Evolutionary conservation across 2,888 invertebrate genomes (phyloP), one percentile per base, ranked within the genome.

Genomic region (Podotricha telesiphe): DNA sequence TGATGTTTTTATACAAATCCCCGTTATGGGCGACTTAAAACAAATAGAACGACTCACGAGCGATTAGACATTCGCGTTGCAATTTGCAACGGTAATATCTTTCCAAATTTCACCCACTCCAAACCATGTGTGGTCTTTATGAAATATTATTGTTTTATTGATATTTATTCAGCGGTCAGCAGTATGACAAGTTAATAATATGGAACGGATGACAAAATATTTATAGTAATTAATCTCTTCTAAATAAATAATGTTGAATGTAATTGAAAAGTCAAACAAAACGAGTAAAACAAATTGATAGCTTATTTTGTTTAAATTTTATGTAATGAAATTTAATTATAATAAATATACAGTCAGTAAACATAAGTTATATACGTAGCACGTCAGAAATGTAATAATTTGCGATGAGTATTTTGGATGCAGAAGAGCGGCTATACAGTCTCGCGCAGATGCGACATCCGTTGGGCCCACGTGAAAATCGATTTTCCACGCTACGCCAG

Each of bases 401-500:
- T 68, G 50, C 58, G 68, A 67, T 67, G 67, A 73, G 59, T 70
- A 67, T 70, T 73, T 75, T 71, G 71, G 71, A 67, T 70, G 67
- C 70, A 75, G 71, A 70, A 86, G 85, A 84, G 84, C 83, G 82
- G 79, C 79, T 77, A 82, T 85, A 85, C 83, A 86, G 84, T 83
- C 83, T 82, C 82, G 80, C 84, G 89, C 92, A 93, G 92, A 92
- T 93, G 92, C 86, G 86, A 90, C 91, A 90, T 89, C 89, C 91
- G 91, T 86, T 89, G 87, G 86, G 84, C 87, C 86, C 89, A 92
- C 91, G 92, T 92, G 92, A 83, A 93, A 92, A 93, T 93, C 86
- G 88, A 92, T 93, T 93, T 92, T 92, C 91, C 92, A 93, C 91
- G 92, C 84, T 89, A 86, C 81, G 85, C 89, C 93, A 93, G 92